phyloP scores from a whole-genome alignment of 2,888 invertebrate genomes.

The Acrocyrtus sp. region DNA sequence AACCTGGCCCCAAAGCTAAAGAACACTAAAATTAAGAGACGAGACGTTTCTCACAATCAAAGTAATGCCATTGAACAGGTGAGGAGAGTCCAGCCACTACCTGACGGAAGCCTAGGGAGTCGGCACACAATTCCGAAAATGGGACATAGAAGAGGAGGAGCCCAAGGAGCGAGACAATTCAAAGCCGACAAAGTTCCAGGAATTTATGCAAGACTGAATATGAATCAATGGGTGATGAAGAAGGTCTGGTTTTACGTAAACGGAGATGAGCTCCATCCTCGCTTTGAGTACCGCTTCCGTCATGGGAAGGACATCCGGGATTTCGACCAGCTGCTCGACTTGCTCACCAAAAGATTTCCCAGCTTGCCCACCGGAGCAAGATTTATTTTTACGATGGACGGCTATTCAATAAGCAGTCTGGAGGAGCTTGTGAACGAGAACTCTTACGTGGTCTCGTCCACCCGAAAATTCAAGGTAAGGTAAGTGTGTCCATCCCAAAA shows the following conservation, averaged over 20 bases:
- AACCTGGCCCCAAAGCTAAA: background rate
- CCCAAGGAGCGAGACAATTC: background rate
- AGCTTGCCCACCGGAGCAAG: conserved; percentile 89
- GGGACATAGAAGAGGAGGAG: background rate
- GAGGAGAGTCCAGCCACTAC: conserved; percentile 4
- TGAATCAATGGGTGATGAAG: conserved; percentile 81
- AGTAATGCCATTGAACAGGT: conserved; percentile 31
- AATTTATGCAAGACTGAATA: conserved; percentile 58
- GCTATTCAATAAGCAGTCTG: conserved; percentile 82
- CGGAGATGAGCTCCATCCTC: conserved; percentile 92
- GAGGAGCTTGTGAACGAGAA: conserved; percentile 92
- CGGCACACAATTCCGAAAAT: background rate
- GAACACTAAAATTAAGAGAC: conserved; percentile 7
- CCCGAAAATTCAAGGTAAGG: conserved; percentile 89
- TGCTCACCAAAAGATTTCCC: conserved; percentile 82
- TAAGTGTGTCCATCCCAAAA: conserved; percentile 43
- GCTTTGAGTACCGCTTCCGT: conserved; percentile 87
- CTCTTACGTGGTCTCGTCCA: conserved; percentile 92
- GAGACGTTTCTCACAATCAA: conserved; percentile 10
- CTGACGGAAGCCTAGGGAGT: no score
- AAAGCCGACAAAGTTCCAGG: conserved; percentile 43
- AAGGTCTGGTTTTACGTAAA: conserved; percentile 91
- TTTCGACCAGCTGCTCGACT: conserved; percentile 85
- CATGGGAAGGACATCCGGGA: conserved; percentile 88
- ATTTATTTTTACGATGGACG: conserved; percentile 92